Base-by-base conservation (phyloP, 2,113 vertebrate species). In the Anarhynchus alexandrinus region DNA sequence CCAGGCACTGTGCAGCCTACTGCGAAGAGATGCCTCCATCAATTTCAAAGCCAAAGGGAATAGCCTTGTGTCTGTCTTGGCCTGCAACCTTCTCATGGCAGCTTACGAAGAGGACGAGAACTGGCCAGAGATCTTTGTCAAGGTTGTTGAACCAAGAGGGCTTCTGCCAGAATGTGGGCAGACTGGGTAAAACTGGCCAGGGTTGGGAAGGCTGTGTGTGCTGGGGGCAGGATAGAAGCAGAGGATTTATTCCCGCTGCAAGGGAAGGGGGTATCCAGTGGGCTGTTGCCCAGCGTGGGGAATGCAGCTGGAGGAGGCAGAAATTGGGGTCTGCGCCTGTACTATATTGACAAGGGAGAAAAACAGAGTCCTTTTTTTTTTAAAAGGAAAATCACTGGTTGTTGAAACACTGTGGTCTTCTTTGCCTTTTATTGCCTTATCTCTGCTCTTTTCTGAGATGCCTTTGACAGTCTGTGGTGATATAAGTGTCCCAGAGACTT, bases 1-100 rank as follows among this genome's bases (percentile, higher is more conserved):
- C 4, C 69, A 99, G 99, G 99, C 99, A 1, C 92, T 99, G 77
- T 99, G 99, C 90, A 99, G 99, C 95, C 98, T 99, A 1, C 97
- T 99, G 85, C 99, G 99, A 58, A 98, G 99, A 36, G 99, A 99
- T 10, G 98, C 99, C 77, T 99, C 99, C 11, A 99, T 99, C 95
- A 99, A 99, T 96, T 99, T 99, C 96, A 99, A 99, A 97, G 99
- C 99, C 71, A 99, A 99, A 97, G 99, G 99, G 15, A 99, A 99
- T 87, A 99, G 99, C 91, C 98, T 99, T 3, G 99, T 99, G 76
- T 99, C 99, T 2, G 99, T 99, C 82, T 97, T 99, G 77, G 98
- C 99, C 32, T 99, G 99, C 88, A 99, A 99, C 96, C 98, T 99
- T 29, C 98, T 99, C 73, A 99, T 99, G 99, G 99, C 99, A 2